Conservation (phyloP, 2,797 vertebrate genomes). For the Hipposideros larvatus region DNA sequence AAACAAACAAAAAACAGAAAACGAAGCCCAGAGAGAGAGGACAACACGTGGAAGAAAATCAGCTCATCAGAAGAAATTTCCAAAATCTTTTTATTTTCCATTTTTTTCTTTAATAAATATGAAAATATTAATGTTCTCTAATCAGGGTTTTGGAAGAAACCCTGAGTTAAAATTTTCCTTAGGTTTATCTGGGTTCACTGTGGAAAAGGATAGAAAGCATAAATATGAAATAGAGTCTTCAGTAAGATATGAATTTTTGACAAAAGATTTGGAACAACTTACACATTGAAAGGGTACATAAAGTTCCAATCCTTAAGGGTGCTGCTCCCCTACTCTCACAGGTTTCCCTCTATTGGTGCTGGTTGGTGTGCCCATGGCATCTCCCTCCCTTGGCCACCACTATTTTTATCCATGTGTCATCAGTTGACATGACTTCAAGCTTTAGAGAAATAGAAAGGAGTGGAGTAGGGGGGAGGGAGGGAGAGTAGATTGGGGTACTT, state of each 20-base stretch:
- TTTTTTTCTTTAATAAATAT: neutral
- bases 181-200: neutral
- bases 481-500: neutral
- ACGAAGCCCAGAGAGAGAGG: neutral
- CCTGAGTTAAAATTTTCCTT: neutral
- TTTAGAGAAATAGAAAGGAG: neutral
- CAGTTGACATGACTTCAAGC: neutral
- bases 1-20: neutral
- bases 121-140: neutral
- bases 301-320: neutral
- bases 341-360: accelerated
- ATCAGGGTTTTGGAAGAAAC: neutral
- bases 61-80: neutral
- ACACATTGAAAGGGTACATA: neutral
- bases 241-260: neutral
- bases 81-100: neutral
- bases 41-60: neutral
- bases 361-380: neutral
- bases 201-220: neutral
- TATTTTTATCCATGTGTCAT: neutral
- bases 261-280: neutral
- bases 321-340: accelerated
- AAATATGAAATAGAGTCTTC: neutral
- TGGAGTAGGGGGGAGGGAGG: too few species aligned
- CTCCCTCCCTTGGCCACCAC: neutral